Conservation (phyloP, 2,888 invertebrate species). For the Drosophila acutilabella region DNA sequence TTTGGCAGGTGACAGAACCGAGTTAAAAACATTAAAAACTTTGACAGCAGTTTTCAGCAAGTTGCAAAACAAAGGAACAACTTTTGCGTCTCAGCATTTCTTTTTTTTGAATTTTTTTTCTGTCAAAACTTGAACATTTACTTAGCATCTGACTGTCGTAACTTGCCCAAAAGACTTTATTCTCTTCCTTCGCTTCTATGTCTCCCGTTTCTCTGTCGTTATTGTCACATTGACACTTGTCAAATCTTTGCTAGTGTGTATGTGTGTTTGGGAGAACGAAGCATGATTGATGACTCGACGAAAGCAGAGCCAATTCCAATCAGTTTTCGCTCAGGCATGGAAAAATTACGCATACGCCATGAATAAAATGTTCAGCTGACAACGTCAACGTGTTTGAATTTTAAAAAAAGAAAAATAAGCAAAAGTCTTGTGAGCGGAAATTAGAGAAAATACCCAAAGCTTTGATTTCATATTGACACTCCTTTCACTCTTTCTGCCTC, state of each 20-base stretch:
- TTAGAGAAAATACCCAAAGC: conserved; percentile 72
- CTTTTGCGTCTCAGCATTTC: conserved; percentile 50
- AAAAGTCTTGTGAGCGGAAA: conserved; percentile 72
- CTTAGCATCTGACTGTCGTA: conserved; percentile 76
- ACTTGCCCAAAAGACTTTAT: conserved; percentile 44
- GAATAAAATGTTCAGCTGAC: conserved; percentile 57
- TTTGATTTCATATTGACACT: conserved; percentile 66
- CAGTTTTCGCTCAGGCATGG: conserved; percentile 52
- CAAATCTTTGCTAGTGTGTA: conserved; percentile 67
- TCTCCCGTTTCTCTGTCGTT: conserved; percentile 16
- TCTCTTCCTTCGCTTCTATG: not conserved
- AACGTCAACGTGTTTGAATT: conserved; percentile 36
- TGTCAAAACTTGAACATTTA: conserved; percentile 77
- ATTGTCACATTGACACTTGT: conserved; percentile 77
- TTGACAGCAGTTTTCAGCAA: conserved; percentile 77
- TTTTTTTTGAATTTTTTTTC: conserved; percentile 11
- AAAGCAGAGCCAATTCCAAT: conserved; percentile 65
- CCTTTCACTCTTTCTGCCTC: not conserved
- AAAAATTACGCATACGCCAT: conserved; percentile 72
- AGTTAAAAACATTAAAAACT: conserved; percentile 79
- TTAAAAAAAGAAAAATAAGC: conserved; percentile 60
- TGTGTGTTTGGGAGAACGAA: conserved; percentile 74
- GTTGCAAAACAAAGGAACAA: conserved; percentile 72
- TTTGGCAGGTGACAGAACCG: conserved; percentile 74
- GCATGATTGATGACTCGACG: conserved; percentile 81